Evolutionary conservation across 2,797 vertebrate species (phyloP).

Genomic region (Lagorchestes hirsutus): DNA sequence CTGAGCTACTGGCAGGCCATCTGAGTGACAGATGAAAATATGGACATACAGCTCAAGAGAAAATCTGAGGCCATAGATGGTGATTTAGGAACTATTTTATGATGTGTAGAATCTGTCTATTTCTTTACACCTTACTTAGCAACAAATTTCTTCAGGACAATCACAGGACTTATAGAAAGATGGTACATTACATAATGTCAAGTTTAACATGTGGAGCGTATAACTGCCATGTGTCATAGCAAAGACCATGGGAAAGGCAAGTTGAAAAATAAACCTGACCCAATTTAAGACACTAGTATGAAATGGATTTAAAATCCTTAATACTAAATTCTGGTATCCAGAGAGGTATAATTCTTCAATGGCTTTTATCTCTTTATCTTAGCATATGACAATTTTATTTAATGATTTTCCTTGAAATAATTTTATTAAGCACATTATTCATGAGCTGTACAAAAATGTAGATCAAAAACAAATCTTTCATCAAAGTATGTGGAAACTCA

Average conservation of each 20-base stretch:
- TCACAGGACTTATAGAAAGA: constrained; percentile 50
- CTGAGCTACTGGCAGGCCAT: background rate
- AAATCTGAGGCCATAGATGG: background rate
- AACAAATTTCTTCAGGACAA: constrained; percentile 51
- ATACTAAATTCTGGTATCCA: background rate
- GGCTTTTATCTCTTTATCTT: background rate
- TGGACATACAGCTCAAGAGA: background rate
- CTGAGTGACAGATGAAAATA: background rate
- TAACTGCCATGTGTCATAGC: constrained; percentile 12
- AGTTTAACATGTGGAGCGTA: constrained; percentile 25
- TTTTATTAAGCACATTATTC: background rate
- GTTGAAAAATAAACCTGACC: constrained; percentile 1
- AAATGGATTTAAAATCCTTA: constrained; percentile 36
- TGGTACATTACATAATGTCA: constrained; percentile 40
- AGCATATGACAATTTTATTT: background rate
- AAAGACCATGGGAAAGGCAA: constrained; percentile 53
- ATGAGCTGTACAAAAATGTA: background rate
- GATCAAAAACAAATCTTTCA: background rate
- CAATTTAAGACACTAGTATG: constrained; percentile 1
- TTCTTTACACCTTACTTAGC: constrained; percentile 11
- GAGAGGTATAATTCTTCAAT: background rate
- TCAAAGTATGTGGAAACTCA: background rate
- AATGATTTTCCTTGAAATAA: background rate
- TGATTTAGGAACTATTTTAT: background rate
- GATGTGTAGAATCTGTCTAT: constrained; percentile 1